These are phyloP conservation scores for Rhinopomastus cyanomelas DNA, from an alignment of 2,113 vertebrate genomes.

Conservation along the genomic window DNA sequence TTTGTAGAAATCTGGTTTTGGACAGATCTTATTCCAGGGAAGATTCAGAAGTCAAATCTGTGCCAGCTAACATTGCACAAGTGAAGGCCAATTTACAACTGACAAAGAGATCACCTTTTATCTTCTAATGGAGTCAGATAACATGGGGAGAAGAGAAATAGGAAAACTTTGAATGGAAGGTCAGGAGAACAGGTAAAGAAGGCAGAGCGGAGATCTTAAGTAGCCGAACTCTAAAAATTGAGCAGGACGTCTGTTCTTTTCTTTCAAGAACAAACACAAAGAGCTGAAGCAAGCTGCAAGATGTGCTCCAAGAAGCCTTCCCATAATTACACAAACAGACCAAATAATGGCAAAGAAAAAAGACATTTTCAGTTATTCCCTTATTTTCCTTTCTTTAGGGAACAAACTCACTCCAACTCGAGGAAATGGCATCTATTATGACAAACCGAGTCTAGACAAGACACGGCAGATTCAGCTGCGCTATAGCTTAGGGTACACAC, in stretches of 20 bases:
- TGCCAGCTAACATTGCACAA: background rate
- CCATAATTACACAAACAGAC: background rate
- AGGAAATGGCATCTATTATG: slow-evolving; percentile 18
- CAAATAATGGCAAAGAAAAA: background rate
- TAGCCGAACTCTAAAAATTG: background rate
- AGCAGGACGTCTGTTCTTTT: background rate
- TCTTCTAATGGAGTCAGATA: background rate
- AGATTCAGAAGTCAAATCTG: background rate
- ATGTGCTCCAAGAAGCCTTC: background rate
- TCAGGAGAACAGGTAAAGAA: background rate
- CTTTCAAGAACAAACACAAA: background rate
- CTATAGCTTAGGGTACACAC: background rate
- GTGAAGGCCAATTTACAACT: background rate
- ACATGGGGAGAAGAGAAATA: background rate
- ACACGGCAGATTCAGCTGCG: slow-evolving; percentile 20
- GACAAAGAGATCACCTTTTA: background rate
- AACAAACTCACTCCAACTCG: background rate
- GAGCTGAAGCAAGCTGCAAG: background rate
- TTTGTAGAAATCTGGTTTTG: accelerated
- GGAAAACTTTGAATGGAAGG: background rate
- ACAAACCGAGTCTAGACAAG: slow-evolving; percentile 41
- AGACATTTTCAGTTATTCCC: background rate
- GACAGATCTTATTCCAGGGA: background rate
- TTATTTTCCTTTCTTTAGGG: background rate
- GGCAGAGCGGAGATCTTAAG: background rate